Evolutionary conservation across 1,140 invertebrate genomes (phyloP).

Genomic region (Drosophila simulans): DNA sequence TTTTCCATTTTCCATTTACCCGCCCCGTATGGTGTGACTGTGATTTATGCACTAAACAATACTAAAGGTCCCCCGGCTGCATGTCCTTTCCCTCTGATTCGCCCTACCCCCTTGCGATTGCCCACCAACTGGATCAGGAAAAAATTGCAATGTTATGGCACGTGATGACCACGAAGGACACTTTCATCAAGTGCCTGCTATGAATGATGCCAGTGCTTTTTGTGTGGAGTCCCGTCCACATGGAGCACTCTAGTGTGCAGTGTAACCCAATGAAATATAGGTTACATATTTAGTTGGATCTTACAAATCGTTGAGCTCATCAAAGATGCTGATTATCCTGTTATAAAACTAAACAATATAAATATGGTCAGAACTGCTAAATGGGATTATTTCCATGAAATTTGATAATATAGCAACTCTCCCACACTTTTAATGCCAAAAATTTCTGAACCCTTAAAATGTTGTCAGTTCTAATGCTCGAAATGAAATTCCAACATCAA

Average conservation of each 20-base stretch:
- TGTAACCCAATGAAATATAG: neutral
- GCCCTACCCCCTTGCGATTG: neutral
- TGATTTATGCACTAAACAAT: conserved; percentile 79
- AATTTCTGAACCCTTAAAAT: neutral
- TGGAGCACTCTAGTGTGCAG: neutral
- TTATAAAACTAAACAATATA: no score
- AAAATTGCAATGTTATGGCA: conserved; percentile 49
- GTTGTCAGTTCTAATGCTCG: neutral
- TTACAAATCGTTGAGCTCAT: no score
- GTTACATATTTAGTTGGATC: neutral
- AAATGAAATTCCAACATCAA: neutral
- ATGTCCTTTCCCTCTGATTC: conserved; percentile 2
- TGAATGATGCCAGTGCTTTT: conserved; percentile 2
- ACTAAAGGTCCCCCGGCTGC: conserved; percentile 35
- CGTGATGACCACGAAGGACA: conserved; percentile 53
- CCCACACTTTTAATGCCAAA: neutral
- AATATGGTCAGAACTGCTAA: neutral
- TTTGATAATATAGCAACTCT: neutral
- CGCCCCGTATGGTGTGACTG: conserved; percentile 40
- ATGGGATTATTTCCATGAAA: neutral
- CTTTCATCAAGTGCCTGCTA: conserved; percentile 40
- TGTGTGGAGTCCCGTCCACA: neutral
- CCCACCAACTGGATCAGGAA: neutral
- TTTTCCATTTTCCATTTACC: conserved; percentile 1
- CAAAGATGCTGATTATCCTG: no score